Percentiles rank a stretch among this genome's conserved stretches.
Evolutionary conservation across 2,888 invertebrate species (phyloP).

Genomic region (Eupithecia tripunctaria): DNA sequence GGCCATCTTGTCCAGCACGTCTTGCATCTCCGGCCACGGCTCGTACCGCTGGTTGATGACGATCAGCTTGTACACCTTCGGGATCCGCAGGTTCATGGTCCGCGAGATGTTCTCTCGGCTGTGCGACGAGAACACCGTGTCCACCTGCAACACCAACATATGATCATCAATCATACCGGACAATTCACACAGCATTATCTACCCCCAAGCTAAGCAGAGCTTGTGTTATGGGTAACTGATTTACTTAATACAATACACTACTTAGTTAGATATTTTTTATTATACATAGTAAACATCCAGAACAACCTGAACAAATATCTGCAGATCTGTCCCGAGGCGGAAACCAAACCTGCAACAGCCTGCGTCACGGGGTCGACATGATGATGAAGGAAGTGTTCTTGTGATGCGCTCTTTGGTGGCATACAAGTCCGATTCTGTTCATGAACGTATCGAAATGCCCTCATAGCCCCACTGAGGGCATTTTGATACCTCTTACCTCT

Average conservation of each 20-base stretch:
- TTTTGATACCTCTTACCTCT: neutral
- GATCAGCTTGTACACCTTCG: neutral
- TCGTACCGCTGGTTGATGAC: constrained; percentile 4
- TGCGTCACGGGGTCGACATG: too few species aligned
- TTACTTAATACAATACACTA: too few species aligned
- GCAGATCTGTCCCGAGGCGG: too few species aligned
- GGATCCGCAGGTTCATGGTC: constrained; percentile 1
- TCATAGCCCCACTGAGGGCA: neutral
- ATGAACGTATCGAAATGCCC: neutral
- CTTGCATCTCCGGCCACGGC: constrained; percentile 51
- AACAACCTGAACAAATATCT: too few species aligned
- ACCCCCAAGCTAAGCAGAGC: too few species aligned
- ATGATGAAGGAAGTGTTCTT: too few species aligned
- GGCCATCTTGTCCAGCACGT: constrained; percentile 67
- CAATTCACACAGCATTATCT: too few species aligned
- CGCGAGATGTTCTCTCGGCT: constrained; percentile 7
- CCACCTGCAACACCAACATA: neutral
- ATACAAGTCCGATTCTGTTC: neutral
- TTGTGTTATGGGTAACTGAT: too few species aligned
- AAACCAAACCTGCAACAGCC: too few species aligned
- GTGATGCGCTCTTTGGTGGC: neutral
- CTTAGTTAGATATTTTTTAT: too few species aligned
- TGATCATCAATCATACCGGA: too few species aligned
- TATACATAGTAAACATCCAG: too few species aligned
- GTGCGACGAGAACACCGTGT: neutral